These are phyloP conservation scores for Teleogryllus occipitalis DNA, from an alignment of 1,140 invertebrate genomes.

Conservation along the genomic window DNA sequence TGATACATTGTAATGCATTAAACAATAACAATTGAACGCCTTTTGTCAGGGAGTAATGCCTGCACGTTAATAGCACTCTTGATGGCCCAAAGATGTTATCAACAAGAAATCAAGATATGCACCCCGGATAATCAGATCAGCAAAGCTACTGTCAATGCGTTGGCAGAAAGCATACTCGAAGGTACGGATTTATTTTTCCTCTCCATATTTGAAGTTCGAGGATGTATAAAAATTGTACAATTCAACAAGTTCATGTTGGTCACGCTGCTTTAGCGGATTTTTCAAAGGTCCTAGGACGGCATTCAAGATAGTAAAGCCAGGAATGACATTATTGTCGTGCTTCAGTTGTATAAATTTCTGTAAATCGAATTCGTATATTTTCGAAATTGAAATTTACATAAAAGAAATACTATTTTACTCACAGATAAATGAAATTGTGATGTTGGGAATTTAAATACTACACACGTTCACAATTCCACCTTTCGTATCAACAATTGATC, in stretches of 20 bases:
- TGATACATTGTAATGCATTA: too few relatives aligned
- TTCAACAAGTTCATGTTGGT: background rate
- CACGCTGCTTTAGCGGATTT: background rate
- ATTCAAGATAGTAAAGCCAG: too few relatives aligned
- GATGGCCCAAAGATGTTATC: slow-evolving; percentile 11
- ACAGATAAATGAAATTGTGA: background rate
- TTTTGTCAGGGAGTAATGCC: slow-evolving; percentile 8
- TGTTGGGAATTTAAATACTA: background rate
- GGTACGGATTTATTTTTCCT: background rate
- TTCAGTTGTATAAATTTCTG: background rate
- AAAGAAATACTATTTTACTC: background rate
- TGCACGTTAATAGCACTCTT: slow-evolving; percentile 10
- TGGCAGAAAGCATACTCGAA: slow-evolving; percentile 11
- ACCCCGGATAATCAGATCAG: background rate
- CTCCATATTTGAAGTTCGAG: background rate
- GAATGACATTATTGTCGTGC: background rate
- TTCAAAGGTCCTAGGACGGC: background rate
- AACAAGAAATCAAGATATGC: slow-evolving; percentile 14
- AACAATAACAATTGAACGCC: too few relatives aligned
- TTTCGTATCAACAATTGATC: background rate
- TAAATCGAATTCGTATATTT: background rate
- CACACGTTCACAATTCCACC: background rate
- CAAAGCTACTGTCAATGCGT: background rate
- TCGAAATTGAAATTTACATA: too few relatives aligned
- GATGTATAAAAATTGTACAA: background rate